Base-by-base conservation (phyloP, 2,113 vertebrate species). In the Gobio gobio region DNA sequence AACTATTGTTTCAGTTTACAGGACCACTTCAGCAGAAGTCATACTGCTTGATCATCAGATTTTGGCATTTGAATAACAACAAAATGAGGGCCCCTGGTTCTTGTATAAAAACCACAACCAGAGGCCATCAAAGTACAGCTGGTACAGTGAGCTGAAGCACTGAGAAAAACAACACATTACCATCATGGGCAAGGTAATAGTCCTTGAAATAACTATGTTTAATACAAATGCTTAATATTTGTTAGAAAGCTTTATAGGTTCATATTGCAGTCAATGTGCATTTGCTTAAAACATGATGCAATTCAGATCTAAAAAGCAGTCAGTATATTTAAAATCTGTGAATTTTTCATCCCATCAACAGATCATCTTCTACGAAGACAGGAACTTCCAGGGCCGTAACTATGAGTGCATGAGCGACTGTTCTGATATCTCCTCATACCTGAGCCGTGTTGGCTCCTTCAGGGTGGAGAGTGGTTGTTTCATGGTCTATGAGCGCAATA, bases 41-140 rank as follows among this genome's bases (percentile, higher is more conserved):
- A 88, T 91, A 90, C 87, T 94, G 94, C 93, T 87, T 89, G 87
- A 91, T 95, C 93, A 94, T 94, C 94, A 94, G 89, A 87, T 94
- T 94, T 93, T 72, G 22, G 70, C 83, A 93, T 95, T 94, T 93
- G 92, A 93, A 95, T 94, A 93, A 95, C 93, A 94, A 95, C 90
- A 88, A 87, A 88, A 89, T 86, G 78, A 83, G 78, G 82, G 89
- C 87, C 88, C 85, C 8, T 66, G 89, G 88, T 72, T 90, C 88
- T 64, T 86, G 91, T 94, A 95, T 95, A 94, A 91, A 94, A 94
- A 88, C 36, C 76, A 80, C 83, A 33, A 83, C 29, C 40, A 63
- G 75, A 74, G 49, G 10, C 49, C 33, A 86, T 61, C 54, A 81
- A 86, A 74, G 64, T 73, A 83, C 81, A 72, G 74, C 45, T 88